These are phyloP conservation scores for Cyanoliseus patagonus DNA, from an alignment of 2,113 vertebrate species.

Conservation along the genomic window DNA sequence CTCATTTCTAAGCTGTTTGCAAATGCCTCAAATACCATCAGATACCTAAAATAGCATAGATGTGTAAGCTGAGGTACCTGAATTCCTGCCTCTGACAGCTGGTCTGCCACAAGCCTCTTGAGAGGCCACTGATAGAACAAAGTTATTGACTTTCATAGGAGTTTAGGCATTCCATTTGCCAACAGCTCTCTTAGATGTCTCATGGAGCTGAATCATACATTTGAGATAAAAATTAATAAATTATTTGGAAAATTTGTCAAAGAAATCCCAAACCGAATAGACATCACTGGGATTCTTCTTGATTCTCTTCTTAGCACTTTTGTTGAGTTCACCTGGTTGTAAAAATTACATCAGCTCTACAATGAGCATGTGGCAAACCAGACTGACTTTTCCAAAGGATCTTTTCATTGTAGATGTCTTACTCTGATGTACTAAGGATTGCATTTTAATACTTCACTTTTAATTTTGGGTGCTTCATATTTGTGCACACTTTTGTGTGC, in stretches of 20 bases:
- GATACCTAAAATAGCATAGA: not conserved
- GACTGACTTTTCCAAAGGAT: not conserved
- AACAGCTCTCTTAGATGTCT: not conserved
- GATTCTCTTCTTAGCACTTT: not conserved
- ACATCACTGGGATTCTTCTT: not conserved
- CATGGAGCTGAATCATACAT: not conserved
- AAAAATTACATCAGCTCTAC: not conserved
- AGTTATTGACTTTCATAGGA: not conserved
- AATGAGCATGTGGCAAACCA: not conserved
- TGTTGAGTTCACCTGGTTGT: not conserved
- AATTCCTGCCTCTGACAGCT: not conserved
- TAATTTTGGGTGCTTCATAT: not conserved
- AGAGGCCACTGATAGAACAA: not conserved
- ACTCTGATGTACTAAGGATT: not conserved
- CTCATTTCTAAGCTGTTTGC: not conserved
- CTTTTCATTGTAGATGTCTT: not conserved
- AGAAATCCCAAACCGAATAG: not conserved
- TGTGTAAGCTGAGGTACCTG: not conserved
- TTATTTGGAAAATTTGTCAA: not conserved
- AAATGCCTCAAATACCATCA: not conserved
- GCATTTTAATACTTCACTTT: not conserved
- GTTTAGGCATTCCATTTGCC: not conserved
- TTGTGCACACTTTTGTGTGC: not conserved
- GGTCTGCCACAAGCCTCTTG: not conserved
- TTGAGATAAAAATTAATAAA: not conserved